Evolutionary conservation across 2,797 vertebrate genomes (phyloP), one percentile per base, ranked within the genome.

Genomic region (Myotis myotis): DNA sequence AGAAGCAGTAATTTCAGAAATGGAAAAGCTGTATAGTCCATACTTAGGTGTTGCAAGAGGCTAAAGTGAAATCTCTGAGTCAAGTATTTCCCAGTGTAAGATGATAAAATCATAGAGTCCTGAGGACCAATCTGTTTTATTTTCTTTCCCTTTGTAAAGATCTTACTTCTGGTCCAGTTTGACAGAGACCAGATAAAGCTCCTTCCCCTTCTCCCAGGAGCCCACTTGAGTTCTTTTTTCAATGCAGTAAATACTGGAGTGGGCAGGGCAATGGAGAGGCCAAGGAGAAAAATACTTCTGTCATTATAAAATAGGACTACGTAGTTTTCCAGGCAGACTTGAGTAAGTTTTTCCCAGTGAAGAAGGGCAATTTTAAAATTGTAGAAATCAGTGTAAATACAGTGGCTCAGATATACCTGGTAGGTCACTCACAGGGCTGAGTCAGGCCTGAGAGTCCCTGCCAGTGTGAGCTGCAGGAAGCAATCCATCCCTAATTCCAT

Each of bases 361-460:
- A 76, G 23, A n/a, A n/a, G n/a, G 25, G 11, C 51, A 85, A 60
- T 84, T 91, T 96, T 71, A 33, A 71, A 96, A 78, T 96, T 96
- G 88, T 85, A 10, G 25, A 94, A 76, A 88, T 95, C 96, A 87
- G 64, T 49, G n/a, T 72, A 0, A 95, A 96, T 47, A 19, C 0
- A 80, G 93, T 51, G 55, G 33, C 68, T 95, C 87, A 78, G 83
- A 71, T 76, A 75, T 8, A 80, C 53, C 81, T 92, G 70, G 76
- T 4, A 0, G 85, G 68, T 25, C 92, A 33, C 83, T 95, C 78
- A 10, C 91, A 96, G 79, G 87, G 47, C 66, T 78, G 89, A 93
- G 83, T 96, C 94, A 60, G 70, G 64, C 82, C 94, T 89, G 91
- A 92, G 95, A 64, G 85, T 2, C 72, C 95, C 95, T 76, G 74